Conservation (phyloP, 2,797 vertebrate genomes). For the Martes flavigula region DNA sequence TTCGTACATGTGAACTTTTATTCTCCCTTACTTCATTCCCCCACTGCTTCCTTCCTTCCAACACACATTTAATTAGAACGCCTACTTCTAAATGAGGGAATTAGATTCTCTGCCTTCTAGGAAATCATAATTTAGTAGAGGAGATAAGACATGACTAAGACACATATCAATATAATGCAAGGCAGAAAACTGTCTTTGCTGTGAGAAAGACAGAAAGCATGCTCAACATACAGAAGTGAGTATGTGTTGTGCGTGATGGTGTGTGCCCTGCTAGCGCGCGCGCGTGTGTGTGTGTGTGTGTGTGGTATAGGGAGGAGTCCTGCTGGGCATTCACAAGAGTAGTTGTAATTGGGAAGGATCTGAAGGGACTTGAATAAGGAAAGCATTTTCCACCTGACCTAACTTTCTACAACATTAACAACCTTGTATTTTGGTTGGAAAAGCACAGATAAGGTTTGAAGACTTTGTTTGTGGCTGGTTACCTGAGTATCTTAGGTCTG, state of each 20-base stretch:
- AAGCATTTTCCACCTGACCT: not conserved
- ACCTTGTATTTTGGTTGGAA: not conserved
- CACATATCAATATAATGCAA: not conserved
- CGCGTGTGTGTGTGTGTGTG: not conserved
- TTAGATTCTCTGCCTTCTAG: constrained; percentile 21
- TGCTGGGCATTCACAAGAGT: not conserved
- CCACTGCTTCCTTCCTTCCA: not conserved
- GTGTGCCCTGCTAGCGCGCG: not conserved
- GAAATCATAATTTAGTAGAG: not conserved
- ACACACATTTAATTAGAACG: not conserved
- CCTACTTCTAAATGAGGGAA: not conserved
- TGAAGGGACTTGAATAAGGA: not conserved
- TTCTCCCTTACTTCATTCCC: not conserved
- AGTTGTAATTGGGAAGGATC: not conserved
- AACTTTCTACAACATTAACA: not conserved
- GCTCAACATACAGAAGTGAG: not conserved
- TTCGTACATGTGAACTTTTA: not conserved
- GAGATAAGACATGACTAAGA: not conserved
- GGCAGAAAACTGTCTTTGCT: not conserved
- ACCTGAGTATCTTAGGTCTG: not conserved
- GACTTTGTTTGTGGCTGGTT: not conserved
- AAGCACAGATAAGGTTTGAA: not conserved
- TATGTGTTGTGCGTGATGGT: not conserved
- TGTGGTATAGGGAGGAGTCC: not conserved
- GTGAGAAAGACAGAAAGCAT: not conserved